Evolutionary conservation across 35 echinoderm and acorn worm species (phyloP), one percentile per base, ranked within the genome.

Genomic region (Diadema setosum): DNA sequence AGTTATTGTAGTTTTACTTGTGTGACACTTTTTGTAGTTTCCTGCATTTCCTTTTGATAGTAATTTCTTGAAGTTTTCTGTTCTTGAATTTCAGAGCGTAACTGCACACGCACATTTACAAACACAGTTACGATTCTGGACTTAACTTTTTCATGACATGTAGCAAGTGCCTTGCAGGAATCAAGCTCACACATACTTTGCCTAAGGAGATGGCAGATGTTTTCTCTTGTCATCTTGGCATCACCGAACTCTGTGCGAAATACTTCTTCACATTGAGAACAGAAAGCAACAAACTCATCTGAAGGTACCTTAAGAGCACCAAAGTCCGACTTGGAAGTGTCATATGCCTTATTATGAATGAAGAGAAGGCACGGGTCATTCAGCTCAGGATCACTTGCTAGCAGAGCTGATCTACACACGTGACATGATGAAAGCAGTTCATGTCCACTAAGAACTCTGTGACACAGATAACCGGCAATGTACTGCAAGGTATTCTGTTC

Each of bases 31-130:
- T 89, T 37, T 89, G 40, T 34, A 89, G 3, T 82, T 91, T 84
- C 61, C 50, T 84, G 46, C 81, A 46, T 45, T 63, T 69, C 26
- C 82, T 59, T 25, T 85, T 83, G 18, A 84, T 17, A 45, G 81
- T 39, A 29, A 85, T 8, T 9, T 17, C 57, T 16, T 91, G 50
- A 17, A 91, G 21, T 46, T 91, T 15, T 27, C 42, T 84, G 45
- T 83, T 91, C 46, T 43, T 91, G 35, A 83, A 84, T 45, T 91
- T 91, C 16, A 84, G 81, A 24, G 48, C 80, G 84, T 91, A 84
- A 4, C n/a, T 91, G 88, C 37, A 91, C 70, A 15, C 88, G 80
- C 15, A 91, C 67, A 84, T 46, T 84, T 5, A 84, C 59, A 70
- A 73, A 91, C 11, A 91, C 35, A 16, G 80, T 42, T 11, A 91